phyloP scores from a whole-genome alignment of 2,888 invertebrate genomes.

The Ochropacha duplaris region DNA sequence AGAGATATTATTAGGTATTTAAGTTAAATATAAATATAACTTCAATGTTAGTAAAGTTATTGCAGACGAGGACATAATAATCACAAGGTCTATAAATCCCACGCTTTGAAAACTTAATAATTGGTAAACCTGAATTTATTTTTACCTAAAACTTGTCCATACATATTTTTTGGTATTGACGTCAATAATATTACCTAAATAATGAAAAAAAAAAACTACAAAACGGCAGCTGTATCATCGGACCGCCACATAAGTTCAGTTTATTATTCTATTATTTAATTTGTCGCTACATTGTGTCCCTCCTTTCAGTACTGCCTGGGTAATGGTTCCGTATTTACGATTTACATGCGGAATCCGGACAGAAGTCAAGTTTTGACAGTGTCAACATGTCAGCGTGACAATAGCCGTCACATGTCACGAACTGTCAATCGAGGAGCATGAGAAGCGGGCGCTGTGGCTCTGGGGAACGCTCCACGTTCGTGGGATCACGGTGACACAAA shows the following conservation, averaged over 20 bases:
- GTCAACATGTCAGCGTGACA: slow-evolving; percentile 80
- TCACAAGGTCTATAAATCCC: background rate
- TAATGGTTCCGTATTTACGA: slow-evolving; percentile 77
- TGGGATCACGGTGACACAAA: slow-evolving; percentile 53
- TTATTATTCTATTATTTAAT: slow-evolving; percentile 81
- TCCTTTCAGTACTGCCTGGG: slow-evolving; percentile 45
- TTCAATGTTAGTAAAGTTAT: no score
- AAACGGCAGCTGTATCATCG: slow-evolving; percentile 59
- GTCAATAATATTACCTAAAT: slow-evolving; percentile 38
- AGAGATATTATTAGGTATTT: no score
- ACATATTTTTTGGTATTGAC: slow-evolving; percentile 29
- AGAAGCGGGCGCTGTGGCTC: slow-evolving; percentile 65
- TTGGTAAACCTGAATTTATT: background rate
- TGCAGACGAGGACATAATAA: no score
- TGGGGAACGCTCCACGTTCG: slow-evolving; percentile 44
- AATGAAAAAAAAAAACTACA: slow-evolving; percentile 22
- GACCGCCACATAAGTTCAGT: slow-evolving; percentile 47
- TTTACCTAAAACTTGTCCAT: slow-evolving; percentile 11
- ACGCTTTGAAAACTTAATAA: background rate
- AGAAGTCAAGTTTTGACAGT: slow-evolving; percentile 80
- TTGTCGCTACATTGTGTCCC: slow-evolving; percentile 73
- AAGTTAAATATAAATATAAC: no score
- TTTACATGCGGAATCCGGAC: slow-evolving; percentile 77
- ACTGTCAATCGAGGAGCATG: slow-evolving; percentile 75
- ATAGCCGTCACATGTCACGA: slow-evolving; percentile 75